Evolutionary conservation across 2,113 vertebrate genomes (phyloP).

Genomic region (Strix aluco): DNA sequence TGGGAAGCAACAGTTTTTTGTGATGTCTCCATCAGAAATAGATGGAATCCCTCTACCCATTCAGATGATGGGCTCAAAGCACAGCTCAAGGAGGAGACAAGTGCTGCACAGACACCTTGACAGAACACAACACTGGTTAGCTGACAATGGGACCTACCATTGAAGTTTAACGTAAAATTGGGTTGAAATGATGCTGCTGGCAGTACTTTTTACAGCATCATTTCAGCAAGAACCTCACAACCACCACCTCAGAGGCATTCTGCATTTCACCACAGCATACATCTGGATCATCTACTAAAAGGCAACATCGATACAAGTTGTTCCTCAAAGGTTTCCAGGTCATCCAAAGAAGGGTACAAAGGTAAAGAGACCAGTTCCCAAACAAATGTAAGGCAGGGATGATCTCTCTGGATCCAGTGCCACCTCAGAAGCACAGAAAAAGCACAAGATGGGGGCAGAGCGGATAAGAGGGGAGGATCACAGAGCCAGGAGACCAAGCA

Average conservation of each 20-base stretch:
- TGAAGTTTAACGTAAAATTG: background rate
- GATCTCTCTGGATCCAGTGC: background rate
- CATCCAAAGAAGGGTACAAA: background rate
- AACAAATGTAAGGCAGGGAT: background rate
- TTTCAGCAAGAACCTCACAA: background rate
- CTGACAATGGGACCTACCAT: background rate
- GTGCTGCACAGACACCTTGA: background rate
- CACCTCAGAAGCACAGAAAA: background rate
- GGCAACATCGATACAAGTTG: rapidly evolving
- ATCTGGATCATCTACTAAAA: background rate
- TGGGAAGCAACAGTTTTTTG: background rate
- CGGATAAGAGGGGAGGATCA: background rate
- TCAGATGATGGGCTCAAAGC: background rate
- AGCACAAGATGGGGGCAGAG: background rate
- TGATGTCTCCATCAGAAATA: background rate
- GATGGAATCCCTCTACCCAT: background rate
- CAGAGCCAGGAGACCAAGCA: background rate
- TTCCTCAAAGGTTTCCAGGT: background rate
- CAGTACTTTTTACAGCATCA: background rate
- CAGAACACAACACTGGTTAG: background rate
- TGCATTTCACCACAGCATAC: background rate
- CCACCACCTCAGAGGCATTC: background rate
- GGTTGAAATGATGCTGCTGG: background rate
- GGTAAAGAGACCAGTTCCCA: background rate
- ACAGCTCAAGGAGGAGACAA: background rate